Percentiles rank a stretch among this genome's conserved stretches.
phyloP scores from a whole-genome alignment of 2,113 vertebrate genomes.

The Ailuropoda melanoleuca region DNA sequence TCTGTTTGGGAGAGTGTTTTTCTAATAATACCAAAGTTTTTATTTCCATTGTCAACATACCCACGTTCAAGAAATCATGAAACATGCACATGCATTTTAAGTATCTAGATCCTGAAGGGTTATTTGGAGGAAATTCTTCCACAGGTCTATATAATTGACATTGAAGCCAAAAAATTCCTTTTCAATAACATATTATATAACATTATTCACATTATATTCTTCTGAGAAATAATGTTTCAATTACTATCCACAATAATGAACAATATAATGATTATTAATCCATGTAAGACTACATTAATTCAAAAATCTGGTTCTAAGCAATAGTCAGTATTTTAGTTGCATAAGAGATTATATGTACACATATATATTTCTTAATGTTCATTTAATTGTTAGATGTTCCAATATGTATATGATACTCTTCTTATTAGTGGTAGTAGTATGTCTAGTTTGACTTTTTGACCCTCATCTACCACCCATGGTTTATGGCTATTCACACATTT shows the following conservation, averaged over 20 bases:
- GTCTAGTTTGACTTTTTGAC: neutral
- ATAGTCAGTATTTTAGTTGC: neutral
- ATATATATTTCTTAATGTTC: neutral
- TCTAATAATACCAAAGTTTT: neutral
- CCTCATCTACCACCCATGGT: neutral
- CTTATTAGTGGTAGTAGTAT: neutral
- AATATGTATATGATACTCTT: neutral
- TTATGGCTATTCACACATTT: neutral
- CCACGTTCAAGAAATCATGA: neutral
- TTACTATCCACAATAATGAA: neutral
- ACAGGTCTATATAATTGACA: neutral
- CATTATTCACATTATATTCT: neutral
- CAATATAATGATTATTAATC: neutral
- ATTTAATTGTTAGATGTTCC: neutral
- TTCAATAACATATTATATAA: neutral
- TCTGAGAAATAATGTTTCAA: neutral
- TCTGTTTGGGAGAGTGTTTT: neutral
- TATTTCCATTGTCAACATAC: neutral
- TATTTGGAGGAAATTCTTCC: slow-evolving; percentile 19
- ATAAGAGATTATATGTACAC: neutral
- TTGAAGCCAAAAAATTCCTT: neutral
- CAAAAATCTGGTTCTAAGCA: neutral
- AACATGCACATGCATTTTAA: neutral
- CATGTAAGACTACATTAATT: neutral
- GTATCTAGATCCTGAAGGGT: neutral